Base-by-base conservation (phyloP, 2,888 invertebrate genomes). In the Drosophila leonis region DNA sequence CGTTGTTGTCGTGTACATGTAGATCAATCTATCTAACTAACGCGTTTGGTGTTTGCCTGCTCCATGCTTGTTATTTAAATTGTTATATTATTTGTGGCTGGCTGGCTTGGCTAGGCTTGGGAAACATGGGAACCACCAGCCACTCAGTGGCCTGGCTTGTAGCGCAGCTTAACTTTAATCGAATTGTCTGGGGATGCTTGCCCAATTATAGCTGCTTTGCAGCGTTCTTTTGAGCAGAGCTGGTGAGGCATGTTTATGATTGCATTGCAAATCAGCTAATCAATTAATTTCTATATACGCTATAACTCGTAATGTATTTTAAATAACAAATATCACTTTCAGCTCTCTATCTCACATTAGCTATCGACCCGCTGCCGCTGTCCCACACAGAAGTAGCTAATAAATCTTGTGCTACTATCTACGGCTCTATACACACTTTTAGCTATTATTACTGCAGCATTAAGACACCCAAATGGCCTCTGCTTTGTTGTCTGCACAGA, bases 11-110 rank as follows among this genome's bases (percentile, higher is more conserved):
- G 82, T 87, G 87, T 87, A 89, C 87, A 89, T 84, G 87, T 77
- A 89, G 89, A 86, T 86, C 89, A 86, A 86, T 89, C 85, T 88
- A 86, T 86, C 89, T 86, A 89, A 89, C 85, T 86, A 86, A 86
- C 85, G 86, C 88, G 88, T 82, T 87, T 86, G 89, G 86, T 86
- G 86, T 86, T 88, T 87, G 89, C 80, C 80, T 78, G 82, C 61
- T 72, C 70, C 74, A 77, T 82, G 88, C 83, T 88, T 86, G 86
- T 89, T 89, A 86, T 86, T 86, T 84, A 86, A 86, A 87, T 89
- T 87, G 86, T 88, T 87, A 83, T 87, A 88, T 89, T 89, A 85
- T 87, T 89, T 88, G 83, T 83, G 86, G 86, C 83, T 69, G 59
- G 74, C 42, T 44, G 35, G 70, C 65, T 59, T 27, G 29, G 70